Evolutionary conservation across 2,888 invertebrate species (phyloP).

Genomic region (Drosophila demipolita): DNA sequence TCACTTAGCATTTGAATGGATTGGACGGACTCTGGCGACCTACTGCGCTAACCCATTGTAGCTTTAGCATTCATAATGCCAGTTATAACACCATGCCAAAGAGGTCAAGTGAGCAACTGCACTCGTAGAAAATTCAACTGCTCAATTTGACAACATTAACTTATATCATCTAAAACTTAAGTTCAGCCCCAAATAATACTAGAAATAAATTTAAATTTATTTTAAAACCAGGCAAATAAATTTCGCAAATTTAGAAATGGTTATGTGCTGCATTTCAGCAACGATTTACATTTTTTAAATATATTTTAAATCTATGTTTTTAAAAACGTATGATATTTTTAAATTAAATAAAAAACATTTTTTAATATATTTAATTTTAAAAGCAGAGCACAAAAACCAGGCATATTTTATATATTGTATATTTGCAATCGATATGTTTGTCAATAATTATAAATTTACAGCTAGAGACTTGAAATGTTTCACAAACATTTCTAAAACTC

Average conservation of each 20-base stretch:
- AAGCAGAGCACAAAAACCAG: too few relatives aligned
- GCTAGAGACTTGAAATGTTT: background rate
- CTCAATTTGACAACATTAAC: background rate
- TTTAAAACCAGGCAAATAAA: too few relatives aligned
- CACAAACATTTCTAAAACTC: background rate
- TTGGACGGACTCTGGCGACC: conserved; percentile 9
- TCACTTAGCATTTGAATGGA: conserved; percentile 17
- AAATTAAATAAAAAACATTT: background rate
- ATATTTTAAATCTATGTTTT: background rate
- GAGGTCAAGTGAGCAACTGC: conserved; percentile 38
- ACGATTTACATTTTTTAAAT: background rate
- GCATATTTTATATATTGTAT: too few relatives aligned
- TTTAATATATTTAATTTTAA: background rate
- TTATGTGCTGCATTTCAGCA: background rate
- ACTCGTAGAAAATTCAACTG: background rate
- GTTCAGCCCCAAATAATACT: background rate
- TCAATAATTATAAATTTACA: background rate
- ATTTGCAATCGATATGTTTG: too few relatives aligned
- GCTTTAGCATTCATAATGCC: conserved; percentile 2
- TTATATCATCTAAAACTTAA: background rate
- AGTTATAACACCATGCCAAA: conserved; percentile 3
- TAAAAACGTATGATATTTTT: background rate
- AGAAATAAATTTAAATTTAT: too few relatives aligned
- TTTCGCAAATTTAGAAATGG: background rate
- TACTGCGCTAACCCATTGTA: conserved; percentile 1